Conservation (phyloP, 1,140 invertebrate species). For the Drosophila saltans region DNA sequence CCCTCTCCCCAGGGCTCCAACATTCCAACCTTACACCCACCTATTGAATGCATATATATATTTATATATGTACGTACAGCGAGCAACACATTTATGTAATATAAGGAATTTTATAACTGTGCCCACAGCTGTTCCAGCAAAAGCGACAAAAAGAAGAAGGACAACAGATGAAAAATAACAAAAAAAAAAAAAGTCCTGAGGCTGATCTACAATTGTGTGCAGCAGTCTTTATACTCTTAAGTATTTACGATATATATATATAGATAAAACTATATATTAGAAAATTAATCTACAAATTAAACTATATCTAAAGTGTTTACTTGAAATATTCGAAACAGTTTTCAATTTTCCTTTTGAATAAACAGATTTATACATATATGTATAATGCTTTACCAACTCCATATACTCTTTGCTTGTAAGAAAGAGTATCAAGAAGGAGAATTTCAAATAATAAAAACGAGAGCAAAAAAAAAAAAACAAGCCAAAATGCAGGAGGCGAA, state of each 20-base stretch:
- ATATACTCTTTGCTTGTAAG: not conserved
- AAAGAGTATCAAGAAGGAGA: not conserved
- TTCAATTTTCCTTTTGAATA: no score
- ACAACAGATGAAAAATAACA: not conserved
- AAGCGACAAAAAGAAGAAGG: not conserved
- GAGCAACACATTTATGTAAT: constrained; percentile 16
- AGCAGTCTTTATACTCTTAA: not conserved
- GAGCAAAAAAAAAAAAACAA: constrained; percentile 17
- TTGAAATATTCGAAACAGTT: no score
- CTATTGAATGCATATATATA: constrained; percentile 11
- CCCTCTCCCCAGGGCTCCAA: not conserved
- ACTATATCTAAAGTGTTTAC: no score
- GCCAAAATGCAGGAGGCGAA: constrained; percentile 34
- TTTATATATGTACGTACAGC: not conserved
- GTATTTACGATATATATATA: no score
- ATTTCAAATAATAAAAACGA: constrained; percentile 15
- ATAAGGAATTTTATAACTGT: constrained; percentile 7
- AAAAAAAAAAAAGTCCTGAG: not conserved
- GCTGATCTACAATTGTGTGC: not conserved
- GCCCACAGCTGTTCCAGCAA: constrained; percentile 37
- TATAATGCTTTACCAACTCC: not conserved
- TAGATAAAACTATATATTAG: no score
- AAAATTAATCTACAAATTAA: no score
- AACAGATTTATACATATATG: no score
- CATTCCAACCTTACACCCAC: not conserved